phyloP scores from a whole-genome alignment of 2,797 vertebrate species.

The Poecilia wingei region DNA sequence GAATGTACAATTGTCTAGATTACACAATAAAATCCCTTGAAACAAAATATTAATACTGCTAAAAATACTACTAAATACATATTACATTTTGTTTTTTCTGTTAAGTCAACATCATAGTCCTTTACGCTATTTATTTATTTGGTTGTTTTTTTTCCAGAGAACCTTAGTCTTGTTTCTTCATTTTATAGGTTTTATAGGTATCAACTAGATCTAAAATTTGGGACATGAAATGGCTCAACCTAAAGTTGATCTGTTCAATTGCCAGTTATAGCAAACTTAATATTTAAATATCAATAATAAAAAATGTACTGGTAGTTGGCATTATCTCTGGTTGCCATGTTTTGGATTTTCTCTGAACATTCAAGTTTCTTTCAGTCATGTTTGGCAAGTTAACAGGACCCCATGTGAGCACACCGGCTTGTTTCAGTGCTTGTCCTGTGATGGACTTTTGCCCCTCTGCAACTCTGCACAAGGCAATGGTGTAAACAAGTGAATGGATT shows the following conservation, averaged over 20 bases:
- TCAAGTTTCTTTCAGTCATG: neutral
- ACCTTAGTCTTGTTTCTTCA: neutral
- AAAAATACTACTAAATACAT: neutral
- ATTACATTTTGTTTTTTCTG: neutral
- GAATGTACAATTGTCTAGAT: neutral
- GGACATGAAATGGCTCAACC: neutral
- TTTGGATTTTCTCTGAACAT: neutral
- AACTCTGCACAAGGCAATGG: neutral
- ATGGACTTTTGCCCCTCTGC: neutral
- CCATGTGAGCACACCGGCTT: neutral
- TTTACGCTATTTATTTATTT: neutral
- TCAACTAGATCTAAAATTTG: neutral
- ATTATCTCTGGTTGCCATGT: neutral
- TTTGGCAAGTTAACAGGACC: neutral
- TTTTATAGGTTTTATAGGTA: neutral
- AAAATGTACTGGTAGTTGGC: neutral
- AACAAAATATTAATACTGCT: neutral
- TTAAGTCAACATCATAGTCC: neutral
- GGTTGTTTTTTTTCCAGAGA: neutral
- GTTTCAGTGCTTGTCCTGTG: neutral
- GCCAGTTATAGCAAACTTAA: neutral
- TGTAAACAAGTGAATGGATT: slow-evolving; percentile 14
- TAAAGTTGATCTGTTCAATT: neutral
- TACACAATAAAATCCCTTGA: neutral
- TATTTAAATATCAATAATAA: neutral